A percentile compares a stretch with the other conserved stretches of the same genome.
Conservation (phyloP, 2,888 invertebrate species). For the Dasysyrphus tricinctus region DNA sequence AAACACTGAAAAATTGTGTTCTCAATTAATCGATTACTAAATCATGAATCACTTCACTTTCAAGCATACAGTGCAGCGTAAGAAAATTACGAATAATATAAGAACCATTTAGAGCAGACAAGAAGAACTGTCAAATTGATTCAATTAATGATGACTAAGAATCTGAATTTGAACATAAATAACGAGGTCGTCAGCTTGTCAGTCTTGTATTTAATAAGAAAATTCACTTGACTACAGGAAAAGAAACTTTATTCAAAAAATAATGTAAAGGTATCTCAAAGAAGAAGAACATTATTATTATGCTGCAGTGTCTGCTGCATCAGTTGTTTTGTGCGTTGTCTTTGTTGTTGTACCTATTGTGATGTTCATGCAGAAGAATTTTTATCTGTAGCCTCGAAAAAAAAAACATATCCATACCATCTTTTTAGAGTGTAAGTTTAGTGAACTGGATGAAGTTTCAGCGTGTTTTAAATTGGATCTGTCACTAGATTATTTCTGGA, state of each 20-base stretch:
- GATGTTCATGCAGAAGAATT: background rate
- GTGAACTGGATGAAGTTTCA: too few species aligned
- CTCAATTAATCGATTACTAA: constrained; percentile 55
- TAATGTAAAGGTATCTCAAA: constrained; percentile 24
- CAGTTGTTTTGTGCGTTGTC: constrained; percentile 6
- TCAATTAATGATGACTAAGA: constrained; percentile 42
- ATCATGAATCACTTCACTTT: constrained; percentile 30
- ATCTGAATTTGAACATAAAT: constrained; percentile 29
- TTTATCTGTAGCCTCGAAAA: constrained; percentile 26
- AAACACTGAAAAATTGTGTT: constrained; percentile 3
- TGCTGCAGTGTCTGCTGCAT: constrained; percentile 28
- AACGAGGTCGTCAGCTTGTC: constrained; percentile 51
- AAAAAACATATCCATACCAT: background rate
- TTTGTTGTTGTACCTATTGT: too few species aligned
- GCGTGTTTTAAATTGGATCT: too few species aligned
- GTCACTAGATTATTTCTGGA: too few species aligned
- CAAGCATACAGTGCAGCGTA: constrained; percentile 6
- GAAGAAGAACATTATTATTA: constrained; percentile 16
- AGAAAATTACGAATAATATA: constrained; percentile 10
- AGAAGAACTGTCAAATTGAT: constrained; percentile 27
- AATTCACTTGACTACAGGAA: background rate
- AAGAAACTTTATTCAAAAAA: constrained; percentile 11
- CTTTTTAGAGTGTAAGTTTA: too few species aligned
- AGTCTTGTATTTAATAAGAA: constrained; percentile 35
- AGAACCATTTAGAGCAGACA: constrained; percentile 11